Base-by-base conservation (phyloP, 1,140 invertebrate species). In the Leptinotarsa defecta region DNA sequence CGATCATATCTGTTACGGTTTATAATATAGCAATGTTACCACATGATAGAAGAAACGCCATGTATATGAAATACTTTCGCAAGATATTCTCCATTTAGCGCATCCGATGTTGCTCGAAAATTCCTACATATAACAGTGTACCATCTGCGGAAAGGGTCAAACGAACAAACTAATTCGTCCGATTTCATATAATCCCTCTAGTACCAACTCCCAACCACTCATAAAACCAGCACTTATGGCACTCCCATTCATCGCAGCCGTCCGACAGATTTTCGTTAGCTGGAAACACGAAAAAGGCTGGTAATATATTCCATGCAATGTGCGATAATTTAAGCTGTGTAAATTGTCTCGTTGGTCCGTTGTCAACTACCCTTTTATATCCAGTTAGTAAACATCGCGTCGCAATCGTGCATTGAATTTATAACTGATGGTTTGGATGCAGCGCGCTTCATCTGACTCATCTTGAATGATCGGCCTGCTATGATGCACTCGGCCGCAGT, bases 261-360 rank as follows among this genome's bases (percentile, higher is more conserved):
- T 11, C 34, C 34, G 34, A 43, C 52, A 57, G 52, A 57, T 57
- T 57, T 57, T 57, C n/a, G n/a, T 57, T 57, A 15, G 52, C 15
- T 57, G 52, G 17, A 57, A 57, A 57, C 17, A 57, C 3, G 52
- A 57, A 57, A 57, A 57, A 57, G 52, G 52, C 52, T 19, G 52
- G 52, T 57, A 57, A 57, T 57, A 22, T 67, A 34, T 67, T 67
- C 27, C 64, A 24, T 34, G 17, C 64, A 24, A 24, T 67, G 27
- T 67, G 64, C 64, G 27, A 67, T 67, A 67, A 52, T 70, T 48
- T 70, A 70, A 70, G 43, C 68, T 70, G 34, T 70, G 68, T 70
- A 52, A 48, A 52, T 48, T 70, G 68, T 70, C 20, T 20, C 20
- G 43, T 52, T 70, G 17, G 68, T 70, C 48, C 48, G 48, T 27